These are phyloP conservation scores for Acronicta alni DNA, from an alignment of 2,888 invertebrate species.

Conservation along the genomic window DNA sequence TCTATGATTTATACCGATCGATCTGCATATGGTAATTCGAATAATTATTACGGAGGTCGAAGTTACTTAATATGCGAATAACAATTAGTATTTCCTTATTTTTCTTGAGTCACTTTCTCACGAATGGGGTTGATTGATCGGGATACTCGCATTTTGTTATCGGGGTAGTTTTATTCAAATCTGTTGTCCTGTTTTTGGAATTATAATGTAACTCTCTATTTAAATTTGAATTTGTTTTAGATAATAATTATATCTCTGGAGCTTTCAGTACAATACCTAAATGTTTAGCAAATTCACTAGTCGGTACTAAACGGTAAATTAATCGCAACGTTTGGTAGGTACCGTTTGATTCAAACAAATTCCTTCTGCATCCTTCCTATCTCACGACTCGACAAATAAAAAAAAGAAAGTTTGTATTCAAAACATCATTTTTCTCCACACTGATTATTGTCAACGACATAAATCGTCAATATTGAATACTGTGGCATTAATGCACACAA, in stretches of 20 bases:
- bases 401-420: slow-evolving; percentile 57
- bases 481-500: slow-evolving; percentile 71
- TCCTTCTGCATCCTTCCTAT: slow-evolving; percentile 24
- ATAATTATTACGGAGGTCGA: slow-evolving; percentile 78
- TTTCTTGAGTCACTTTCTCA: slow-evolving; percentile 80
- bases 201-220: slow-evolving; percentile 22
- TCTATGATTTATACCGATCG: slow-evolving; percentile 87
- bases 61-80: slow-evolving; percentile 87
- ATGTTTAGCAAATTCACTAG: not conserved
- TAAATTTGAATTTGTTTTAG: not conserved
- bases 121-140: slow-evolving; percentile 83
- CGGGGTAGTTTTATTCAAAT: slow-evolving; percentile 58
- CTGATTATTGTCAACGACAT: slow-evolving; percentile 60
- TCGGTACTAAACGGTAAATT: not conserved
- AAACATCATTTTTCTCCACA: slow-evolving; percentile 59
- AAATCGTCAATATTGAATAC: slow-evolving; percentile 61
- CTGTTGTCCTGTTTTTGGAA: slow-evolving; percentile 50
- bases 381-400: slow-evolving; percentile 44
- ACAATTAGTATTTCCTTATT: slow-evolving; percentile 84
- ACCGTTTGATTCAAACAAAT: not conserved
- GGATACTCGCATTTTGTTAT: slow-evolving; percentile 58
- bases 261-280: not conserved
- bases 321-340: no score
- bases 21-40: slow-evolving; percentile 83
- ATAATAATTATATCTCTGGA: not conserved